These are phyloP conservation scores for Apodemia duryi DNA, from an alignment of 2,888 invertebrate species.

Conservation along the genomic window DNA sequence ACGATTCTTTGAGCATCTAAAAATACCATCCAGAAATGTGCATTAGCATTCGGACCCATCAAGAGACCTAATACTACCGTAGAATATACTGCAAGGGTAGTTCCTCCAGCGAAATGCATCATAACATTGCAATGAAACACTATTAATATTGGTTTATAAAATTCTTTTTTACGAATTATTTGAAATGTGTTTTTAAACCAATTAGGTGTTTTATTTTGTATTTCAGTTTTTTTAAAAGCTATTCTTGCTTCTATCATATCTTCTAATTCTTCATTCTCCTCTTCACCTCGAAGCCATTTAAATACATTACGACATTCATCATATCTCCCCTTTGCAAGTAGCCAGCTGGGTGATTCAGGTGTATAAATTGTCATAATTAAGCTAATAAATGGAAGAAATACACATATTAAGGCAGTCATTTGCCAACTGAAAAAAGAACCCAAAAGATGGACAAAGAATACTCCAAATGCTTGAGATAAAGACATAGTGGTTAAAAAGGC, in stretches of 20 bases:
- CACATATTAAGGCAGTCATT: slow-evolving; percentile 67
- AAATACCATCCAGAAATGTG: slow-evolving; percentile 81
- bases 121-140: slow-evolving; percentile 80
- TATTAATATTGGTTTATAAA: slow-evolving; percentile 77
- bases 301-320: slow-evolving; percentile 77
- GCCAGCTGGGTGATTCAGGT: slow-evolving; percentile 83
- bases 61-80: slow-evolving; percentile 78
- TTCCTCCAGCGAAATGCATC: slow-evolving; percentile 83
- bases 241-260: slow-evolving; percentile 50
- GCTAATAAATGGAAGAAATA: slow-evolving; percentile 61
- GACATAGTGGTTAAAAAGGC: slow-evolving; percentile 79
- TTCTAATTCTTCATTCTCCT: slow-evolving; percentile 57
- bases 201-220: slow-evolving; percentile 32
- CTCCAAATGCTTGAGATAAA: slow-evolving; percentile 78
- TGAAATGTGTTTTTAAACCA: slow-evolving; percentile 26
- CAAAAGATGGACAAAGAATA: slow-evolving; percentile 79
- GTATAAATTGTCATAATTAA: slow-evolving; percentile 53
- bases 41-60: slow-evolving; percentile 77
- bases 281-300: slow-evolving; percentile 76
- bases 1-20: slow-evolving; percentile 80
- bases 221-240: slow-evolving; percentile 36
- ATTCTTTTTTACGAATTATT: slow-evolving; percentile 59
- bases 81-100: slow-evolving; percentile 83
- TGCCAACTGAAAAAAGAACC: slow-evolving; percentile 80
- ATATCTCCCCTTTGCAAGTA: slow-evolving; percentile 73